Base-by-base conservation (phyloP, 1,140 invertebrate genomes). In the Drosophila novamexicana region DNA sequence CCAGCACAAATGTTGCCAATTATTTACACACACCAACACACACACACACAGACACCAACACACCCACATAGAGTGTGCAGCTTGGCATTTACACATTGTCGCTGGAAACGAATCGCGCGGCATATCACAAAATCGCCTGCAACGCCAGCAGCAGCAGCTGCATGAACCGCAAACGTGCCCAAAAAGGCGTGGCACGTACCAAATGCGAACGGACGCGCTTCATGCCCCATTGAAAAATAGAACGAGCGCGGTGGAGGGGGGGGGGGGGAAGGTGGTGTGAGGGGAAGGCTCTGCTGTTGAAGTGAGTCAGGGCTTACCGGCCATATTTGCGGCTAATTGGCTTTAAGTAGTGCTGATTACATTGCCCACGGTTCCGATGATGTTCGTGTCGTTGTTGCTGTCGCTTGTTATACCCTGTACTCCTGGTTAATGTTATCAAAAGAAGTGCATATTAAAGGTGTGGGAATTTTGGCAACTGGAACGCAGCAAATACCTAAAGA, bases 291-390 rank as follows among this genome's bases (percentile, higher is more conserved):
- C 18, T 64, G 49, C 10, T n/a, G 40, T n/a, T 49, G 74, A 32
- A 16, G 40, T 49, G 66, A 59, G 64, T 42, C 37, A 42, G 36
- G 72, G 76, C 74, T 83, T 89, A 89, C 84, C 84, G 83, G 80
- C 73, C 79, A 89, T 88, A 89, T 88, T 88, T 88, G 83, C 83
- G 84, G 83, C 80, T 88, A 88, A 88, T 88, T 89, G 83, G 83
- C 83, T 89, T 88, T 83, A 88, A 88, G 83, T 89, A 88, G 84
- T 83, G 53, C 83, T 88, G 83, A 88, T 89, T 88, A 88, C 80
- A 83, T 73, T 71, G 76, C 64, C 50, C 77, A 54, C 58, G 34
- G 52, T 70, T 64, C 42, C 52, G 56, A 22, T 66, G 68, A 67
- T 59, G 54, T 59, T 67, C 16, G 63, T 63, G 39, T 52, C 52